These are phyloP conservation scores for Pimpla rufipes DNA, from an alignment of 2,888 invertebrate species.

Conservation along the genomic window DNA sequence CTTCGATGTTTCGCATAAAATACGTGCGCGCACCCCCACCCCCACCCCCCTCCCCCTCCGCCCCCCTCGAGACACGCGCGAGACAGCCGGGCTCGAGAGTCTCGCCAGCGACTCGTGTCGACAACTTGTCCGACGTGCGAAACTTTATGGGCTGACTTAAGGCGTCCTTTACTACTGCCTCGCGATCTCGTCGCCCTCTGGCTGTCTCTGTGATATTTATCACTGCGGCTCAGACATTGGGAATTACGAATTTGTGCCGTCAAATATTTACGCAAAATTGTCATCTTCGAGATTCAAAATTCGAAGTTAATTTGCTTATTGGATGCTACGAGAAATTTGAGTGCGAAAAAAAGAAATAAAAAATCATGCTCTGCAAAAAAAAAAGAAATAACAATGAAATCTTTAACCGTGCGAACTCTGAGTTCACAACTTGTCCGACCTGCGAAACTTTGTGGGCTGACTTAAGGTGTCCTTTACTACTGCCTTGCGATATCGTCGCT, in stretches of 20 bases:
- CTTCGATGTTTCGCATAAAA: slow-evolving; percentile 56
- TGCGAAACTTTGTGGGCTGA: slow-evolving; percentile 45
- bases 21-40: slow-evolving; percentile 30
- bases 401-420: slow-evolving; percentile 5
- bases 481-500: not conserved
- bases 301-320: not conserved
- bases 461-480: slow-evolving; percentile 41
- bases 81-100: not conserved
- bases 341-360: not conserved
- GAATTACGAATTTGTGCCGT: not conserved
- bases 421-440: slow-evolving; percentile 37
- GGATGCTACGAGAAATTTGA: no score
- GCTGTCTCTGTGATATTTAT: not conserved
- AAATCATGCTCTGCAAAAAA: not conserved
- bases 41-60: no score
- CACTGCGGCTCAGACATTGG: not conserved
- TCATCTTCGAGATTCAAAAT: not conserved
- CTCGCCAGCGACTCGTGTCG: slow-evolving; percentile 4
- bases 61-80: not conserved
- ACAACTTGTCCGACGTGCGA: slow-evolving; percentile 35
- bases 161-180: slow-evolving; percentile 34
- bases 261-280: not conserved
- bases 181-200: not conserved
- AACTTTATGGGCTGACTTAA: slow-evolving; percentile 52
- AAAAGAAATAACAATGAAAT: slow-evolving; percentile 15